A percentile compares a stretch with the other conserved stretches of the same genome.
Evolutionary conservation across 2,113 vertebrate species (phyloP).

Genomic region (Vombatus ursinus): DNA sequence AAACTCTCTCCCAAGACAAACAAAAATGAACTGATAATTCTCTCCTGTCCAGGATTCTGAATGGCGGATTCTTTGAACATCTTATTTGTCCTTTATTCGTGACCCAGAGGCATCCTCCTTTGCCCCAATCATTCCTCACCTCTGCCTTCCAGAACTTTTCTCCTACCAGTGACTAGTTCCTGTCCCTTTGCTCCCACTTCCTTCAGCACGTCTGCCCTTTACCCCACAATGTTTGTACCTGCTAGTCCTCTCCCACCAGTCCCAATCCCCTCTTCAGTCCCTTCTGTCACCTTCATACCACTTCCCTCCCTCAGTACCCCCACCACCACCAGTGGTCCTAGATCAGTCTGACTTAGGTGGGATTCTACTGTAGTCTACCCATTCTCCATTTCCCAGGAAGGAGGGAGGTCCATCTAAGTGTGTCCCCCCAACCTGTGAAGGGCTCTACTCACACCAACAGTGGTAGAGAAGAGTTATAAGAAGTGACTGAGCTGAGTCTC

Average conservation of each 20-base stretch:
- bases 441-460: neutral
- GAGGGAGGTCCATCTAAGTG: constrained; percentile 13
- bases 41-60: neutral
- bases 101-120: neutral
- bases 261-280: neutral
- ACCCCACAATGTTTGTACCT: neutral
- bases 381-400: neutral
- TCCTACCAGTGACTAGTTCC: neutral
- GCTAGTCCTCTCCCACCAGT: neutral
- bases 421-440: constrained; percentile 14
- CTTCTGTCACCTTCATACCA: neutral
- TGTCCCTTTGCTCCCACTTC: neutral
- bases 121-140: neutral
- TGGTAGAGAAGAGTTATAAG: neutral
- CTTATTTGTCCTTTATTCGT: neutral
- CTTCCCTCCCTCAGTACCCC: neutral
- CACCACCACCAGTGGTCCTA: neutral
- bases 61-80: neutral
- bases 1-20: neutral
- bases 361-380: neutral
- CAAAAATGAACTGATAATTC: neutral
- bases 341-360: neutral
- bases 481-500: rapidly evolving
- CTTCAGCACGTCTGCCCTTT: neutral
- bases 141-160: neutral